Base-by-base conservation (phyloP, 2,888 invertebrate species). In the Acrocyrtus sp. region DNA sequence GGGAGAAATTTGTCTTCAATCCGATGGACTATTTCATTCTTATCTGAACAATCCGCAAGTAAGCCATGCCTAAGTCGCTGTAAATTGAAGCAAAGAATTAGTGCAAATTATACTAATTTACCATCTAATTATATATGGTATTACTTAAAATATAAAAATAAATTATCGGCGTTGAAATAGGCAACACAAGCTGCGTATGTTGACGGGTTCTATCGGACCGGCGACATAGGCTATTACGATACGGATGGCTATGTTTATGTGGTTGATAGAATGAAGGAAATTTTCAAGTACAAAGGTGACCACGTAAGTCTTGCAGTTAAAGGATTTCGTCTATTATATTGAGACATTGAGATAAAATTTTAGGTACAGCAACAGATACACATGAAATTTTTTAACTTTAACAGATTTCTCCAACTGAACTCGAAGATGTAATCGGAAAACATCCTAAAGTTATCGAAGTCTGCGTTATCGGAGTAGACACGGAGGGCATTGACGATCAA, bases 391-490 rank as follows among this genome's bases (percentile, higher is more conserved):
- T 47, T 47, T 5, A 15, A 50, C 15, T 50, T n/a, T 41, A 12
- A 26, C 53, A 79, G 79, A 78, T 79, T 47, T 78, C 79, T 3
- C 79, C 79, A 26, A 70, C 78, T 1, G 79, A 79, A 26, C 17
- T 80, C 1, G 80, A 80, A 51, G 70, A 74, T 29, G 75, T 76
- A 12, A 78, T 80, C 41, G 66, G 45, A 17, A 68, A 69, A 24
- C 78, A 80, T 60, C 77, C 77, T 1, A 66, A 58, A 19, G 75
- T 80, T 3, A 65, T 43, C 4, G 74, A 80, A 76, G 77, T 70
- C 17, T 75, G 75, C 47, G 79, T 79, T 0, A 21, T 78, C 45
- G 74, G 75, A 1, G 53, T 77, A 1, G 24, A 50, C 1, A 69
- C 72, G 57, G 72, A 69, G 3, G 78, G 74, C 5, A n/a, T n/a